phyloP scores from a whole-genome alignment of 2,113 vertebrate genomes.

The Holacanthus passer region DNA sequence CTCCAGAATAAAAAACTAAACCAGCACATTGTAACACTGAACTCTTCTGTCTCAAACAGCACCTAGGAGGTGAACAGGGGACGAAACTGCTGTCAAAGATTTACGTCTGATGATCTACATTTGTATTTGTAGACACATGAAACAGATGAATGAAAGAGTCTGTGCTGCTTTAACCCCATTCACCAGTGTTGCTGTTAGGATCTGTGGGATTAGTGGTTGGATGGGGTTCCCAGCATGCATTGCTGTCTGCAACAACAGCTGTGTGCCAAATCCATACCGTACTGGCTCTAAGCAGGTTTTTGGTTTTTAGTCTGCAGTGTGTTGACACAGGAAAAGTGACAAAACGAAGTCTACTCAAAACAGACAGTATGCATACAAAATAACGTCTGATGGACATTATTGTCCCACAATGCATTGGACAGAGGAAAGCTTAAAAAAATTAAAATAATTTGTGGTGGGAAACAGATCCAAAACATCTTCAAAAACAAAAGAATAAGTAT shows the following conservation, averaged over 20 bases:
- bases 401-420: not conserved
- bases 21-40: not conserved
- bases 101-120: not conserved
- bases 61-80: not conserved
- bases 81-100: not conserved
- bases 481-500: not conserved
- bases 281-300: not conserved
- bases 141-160: not conserved
- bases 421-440: not conserved
- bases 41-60: not conserved
- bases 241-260: not conserved
- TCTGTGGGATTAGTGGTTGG: not conserved
- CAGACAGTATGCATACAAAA: not conserved
- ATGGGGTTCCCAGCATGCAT: not conserved
- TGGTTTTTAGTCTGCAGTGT: not conserved
- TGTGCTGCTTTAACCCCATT: not conserved
- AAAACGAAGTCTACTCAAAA: no score
- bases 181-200: not conserved
- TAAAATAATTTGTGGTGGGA: no score
- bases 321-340: no score
- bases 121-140: not conserved
- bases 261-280: not conserved
- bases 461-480: not conserved
- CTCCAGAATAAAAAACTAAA: not conserved
- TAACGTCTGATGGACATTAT: not conserved